These are phyloP conservation scores for Galagoides demidoff DNA, from an alignment of 2,797 vertebrate genomes.

Conservation along the genomic window DNA sequence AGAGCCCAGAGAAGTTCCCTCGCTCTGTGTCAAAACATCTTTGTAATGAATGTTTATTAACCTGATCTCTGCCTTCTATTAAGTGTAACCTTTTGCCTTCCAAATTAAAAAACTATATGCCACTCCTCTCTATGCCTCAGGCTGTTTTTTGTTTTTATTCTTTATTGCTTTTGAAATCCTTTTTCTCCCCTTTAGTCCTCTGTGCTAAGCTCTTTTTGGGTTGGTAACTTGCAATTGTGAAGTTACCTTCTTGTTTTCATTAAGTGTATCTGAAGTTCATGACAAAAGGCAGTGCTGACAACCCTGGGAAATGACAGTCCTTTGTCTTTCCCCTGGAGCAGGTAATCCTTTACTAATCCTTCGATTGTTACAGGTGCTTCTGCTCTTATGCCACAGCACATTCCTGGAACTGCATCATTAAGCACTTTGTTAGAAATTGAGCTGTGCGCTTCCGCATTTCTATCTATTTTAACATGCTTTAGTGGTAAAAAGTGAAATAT, in stretches of 20 bases:
- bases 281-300: conserved; percentile 18
- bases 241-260: conserved; percentile 25
- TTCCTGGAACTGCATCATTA: conserved; percentile 46
- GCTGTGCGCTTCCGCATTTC: not conserved
- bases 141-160: conserved; percentile 35
- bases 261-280: conserved; percentile 56
- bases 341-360: conserved; percentile 39
- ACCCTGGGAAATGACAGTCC: conserved; percentile 18
- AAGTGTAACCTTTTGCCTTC: conserved; percentile 58
- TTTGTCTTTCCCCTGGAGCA: conserved; percentile 53
- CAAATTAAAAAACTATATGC: conserved; percentile 72
- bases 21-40: not conserved
- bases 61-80: not conserved
- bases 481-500: not conserved
- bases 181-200: not conserved
- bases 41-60: conserved; percentile 12
- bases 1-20: not conserved
- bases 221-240: conserved; percentile 31
- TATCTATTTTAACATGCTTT: not conserved
- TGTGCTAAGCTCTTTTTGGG: conserved; percentile 2
- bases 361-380: conserved; percentile 24
- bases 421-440: conserved; percentile 45
- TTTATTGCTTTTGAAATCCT: conserved; percentile 20
- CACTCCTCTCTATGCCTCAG: conserved; percentile 11
- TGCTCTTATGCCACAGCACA: not conserved